Conservation (phyloP, 2,888 invertebrate species). For the Pinctada fucata region DNA sequence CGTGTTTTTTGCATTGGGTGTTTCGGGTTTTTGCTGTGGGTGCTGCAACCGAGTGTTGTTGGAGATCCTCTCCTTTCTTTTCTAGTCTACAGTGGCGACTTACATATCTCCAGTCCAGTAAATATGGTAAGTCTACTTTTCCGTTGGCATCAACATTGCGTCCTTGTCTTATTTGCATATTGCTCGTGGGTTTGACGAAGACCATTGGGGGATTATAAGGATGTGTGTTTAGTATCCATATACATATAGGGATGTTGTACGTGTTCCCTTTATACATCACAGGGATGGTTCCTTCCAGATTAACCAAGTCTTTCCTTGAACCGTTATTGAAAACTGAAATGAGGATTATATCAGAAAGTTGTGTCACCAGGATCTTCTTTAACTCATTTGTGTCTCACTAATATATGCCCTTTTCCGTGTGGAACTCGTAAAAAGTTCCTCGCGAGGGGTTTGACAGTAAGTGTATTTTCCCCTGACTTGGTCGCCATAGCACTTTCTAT, state of each 20-base stretch:
- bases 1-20: no score
- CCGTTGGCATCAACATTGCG: constrained; percentile 96
- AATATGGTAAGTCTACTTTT: constrained; percentile 95
- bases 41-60: no score
- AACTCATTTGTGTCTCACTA: no score
- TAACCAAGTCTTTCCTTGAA: constrained; percentile 86
- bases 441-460: no score
- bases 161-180: constrained; percentile 97
- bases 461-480: no score
- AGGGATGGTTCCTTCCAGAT: constrained; percentile 94
- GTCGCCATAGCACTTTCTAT: no score
- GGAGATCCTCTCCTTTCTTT: no score
- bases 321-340: constrained; percentile 92
- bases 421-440: no score
- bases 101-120: constrained; percentile 90
- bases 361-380: no score
- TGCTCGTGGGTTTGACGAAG: constrained; percentile 92
- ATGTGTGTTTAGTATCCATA: constrained; percentile 98
- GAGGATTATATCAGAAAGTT: no score
- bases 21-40: no score
- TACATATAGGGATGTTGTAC: constrained; percentile 97
- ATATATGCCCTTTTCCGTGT: no score
- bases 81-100: constrained; percentile 37
- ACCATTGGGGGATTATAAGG: constrained; percentile 95
- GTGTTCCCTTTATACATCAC: constrained; percentile 89